phyloP scores from a whole-genome alignment of 2,113 vertebrate genomes.

The Pristiophorus japonicus region DNA sequence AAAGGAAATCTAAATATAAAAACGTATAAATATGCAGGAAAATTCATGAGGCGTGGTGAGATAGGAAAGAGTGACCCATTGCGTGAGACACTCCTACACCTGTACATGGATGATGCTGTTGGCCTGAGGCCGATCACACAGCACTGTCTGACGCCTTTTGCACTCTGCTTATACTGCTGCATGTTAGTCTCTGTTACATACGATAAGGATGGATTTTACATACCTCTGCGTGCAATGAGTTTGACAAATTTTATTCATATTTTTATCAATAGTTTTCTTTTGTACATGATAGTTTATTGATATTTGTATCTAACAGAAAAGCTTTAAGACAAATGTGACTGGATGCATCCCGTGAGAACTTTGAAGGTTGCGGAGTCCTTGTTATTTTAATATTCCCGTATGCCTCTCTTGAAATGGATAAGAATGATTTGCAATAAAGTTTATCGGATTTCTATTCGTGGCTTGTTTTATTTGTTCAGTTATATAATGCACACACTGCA shows the following conservation, averaged over 20 bases:
- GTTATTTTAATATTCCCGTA: neutral
- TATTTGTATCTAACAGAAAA: neutral
- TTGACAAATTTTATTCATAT: neutral
- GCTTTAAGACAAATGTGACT: neutral
- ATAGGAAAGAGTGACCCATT: neutral
- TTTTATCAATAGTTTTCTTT: neutral
- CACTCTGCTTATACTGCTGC: neutral
- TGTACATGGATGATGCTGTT: neutral
- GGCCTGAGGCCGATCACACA: neutral
- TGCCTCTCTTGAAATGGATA: neutral
- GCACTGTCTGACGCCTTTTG: neutral
- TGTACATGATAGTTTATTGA: no score
- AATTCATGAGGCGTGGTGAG: neutral
- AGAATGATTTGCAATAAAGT: neutral
- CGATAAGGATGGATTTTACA: neutral
- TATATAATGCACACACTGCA: neutral
- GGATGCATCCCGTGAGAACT: neutral
- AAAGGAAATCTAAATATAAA: neutral
- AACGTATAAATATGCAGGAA: neutral
- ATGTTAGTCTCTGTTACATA: neutral
- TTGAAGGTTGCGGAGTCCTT: neutral
- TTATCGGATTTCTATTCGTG: neutral
- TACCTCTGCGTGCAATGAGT: neutral
- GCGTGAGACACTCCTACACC: neutral
- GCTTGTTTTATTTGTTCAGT: neutral